These are phyloP conservation scores for Megalops cyprinoides DNA, from an alignment of 2,797 vertebrate species.

Conservation along the genomic window DNA sequence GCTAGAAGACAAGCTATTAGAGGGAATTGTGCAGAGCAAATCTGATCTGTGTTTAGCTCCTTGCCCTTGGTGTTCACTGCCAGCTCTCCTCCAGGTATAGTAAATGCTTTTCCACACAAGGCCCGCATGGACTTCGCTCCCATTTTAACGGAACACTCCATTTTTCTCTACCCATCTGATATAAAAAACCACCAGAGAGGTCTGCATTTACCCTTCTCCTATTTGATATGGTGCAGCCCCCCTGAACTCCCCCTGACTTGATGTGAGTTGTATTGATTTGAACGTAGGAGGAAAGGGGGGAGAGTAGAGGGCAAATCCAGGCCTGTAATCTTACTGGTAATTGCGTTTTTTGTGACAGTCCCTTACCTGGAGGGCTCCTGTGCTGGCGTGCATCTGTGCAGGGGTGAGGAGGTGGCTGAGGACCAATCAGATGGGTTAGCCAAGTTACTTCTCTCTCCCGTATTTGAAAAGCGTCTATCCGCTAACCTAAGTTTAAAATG, in stretches of 20 bases:
- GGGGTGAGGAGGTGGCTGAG: neutral
- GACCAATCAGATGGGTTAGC: neutral
- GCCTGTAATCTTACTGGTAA: neutral
- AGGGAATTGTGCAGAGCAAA: neutral
- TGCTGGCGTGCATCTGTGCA: neutral
- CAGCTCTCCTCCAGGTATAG: neutral
- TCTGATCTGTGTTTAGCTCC: neutral
- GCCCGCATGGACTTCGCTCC: neutral
- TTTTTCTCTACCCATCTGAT: neutral
- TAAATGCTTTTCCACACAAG: slow-evolving; percentile 17
- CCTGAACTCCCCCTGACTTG: neutral
- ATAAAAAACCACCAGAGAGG: neutral
- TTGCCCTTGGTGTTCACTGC: neutral
- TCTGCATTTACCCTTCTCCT: neutral
- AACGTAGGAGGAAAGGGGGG: neutral
- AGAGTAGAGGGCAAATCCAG: neutral
- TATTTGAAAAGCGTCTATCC: neutral
- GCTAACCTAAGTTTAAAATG: neutral
- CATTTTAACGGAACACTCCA: neutral
- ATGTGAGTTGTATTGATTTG: slow-evolving; percentile 4
- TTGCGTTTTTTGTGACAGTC: neutral
- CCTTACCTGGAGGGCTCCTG: neutral
- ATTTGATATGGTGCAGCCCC: neutral
- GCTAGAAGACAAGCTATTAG: neutral
- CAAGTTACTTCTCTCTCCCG: neutral